Evolutionary conservation across 2,888 invertebrate genomes (phyloP).

Genomic region (Drosophila nigricruria): DNA sequence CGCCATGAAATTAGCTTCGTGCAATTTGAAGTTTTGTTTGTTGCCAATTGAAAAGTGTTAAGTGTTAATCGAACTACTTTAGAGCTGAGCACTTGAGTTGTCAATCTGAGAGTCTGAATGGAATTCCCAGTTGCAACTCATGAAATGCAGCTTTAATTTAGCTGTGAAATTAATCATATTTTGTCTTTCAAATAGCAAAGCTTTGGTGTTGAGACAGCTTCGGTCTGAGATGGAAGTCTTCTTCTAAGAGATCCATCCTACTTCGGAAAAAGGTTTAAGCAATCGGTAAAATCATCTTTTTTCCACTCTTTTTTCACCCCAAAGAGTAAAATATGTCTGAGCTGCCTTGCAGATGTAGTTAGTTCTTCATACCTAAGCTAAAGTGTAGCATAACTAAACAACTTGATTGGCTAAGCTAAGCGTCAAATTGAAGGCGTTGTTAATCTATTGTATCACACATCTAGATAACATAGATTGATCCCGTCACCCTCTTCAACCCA

Average conservation of each 20-base stretch:
- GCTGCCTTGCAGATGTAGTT: not conserved
- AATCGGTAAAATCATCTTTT: too few relatives aligned
- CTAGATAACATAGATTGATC: not conserved
- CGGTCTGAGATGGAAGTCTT: not conserved
- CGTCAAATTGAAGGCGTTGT: too few relatives aligned
- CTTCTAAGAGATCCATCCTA: too few relatives aligned
- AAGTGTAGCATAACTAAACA: not conserved
- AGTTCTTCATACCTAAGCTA: not conserved
- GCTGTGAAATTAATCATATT: not conserved
- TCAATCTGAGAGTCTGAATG: not conserved
- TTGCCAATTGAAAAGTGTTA: not conserved
- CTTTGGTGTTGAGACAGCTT: not conserved
- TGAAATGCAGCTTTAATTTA: not conserved
- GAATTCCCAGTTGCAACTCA: not conserved
- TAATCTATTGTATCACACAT: too few relatives aligned
- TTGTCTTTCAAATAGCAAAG: not conserved
- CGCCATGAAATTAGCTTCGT: constrained; percentile 1
- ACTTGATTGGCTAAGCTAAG: not conserved
- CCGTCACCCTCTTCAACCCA: not conserved
- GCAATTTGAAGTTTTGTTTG: not conserved
- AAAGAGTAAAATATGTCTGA: not conserved
- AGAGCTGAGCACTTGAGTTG: not conserved
- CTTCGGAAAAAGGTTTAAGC: too few relatives aligned
- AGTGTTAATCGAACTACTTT: not conserved
- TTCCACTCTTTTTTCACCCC: too few relatives aligned